A percentile compares a stretch with the other conserved stretches of the same genome.
Evolutionary conservation across 1,140 invertebrate genomes (phyloP).

Genomic region (Stegodyphus dumicola): DNA sequence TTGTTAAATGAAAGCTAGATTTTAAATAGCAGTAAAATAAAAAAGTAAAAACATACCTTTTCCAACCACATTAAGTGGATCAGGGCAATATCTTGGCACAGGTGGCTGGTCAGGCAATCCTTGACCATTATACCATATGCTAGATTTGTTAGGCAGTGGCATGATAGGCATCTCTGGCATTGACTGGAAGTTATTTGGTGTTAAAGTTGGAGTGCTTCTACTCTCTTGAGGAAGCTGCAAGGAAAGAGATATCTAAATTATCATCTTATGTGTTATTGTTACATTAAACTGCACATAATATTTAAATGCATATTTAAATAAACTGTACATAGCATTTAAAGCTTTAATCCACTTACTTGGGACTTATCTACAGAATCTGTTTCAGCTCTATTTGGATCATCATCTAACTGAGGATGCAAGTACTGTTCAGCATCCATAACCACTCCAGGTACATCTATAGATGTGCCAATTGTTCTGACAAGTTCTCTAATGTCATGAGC

Average conservation of each 20-base stretch:
- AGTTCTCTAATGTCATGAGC: conserved; percentile 89
- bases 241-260: too few relatives aligned
- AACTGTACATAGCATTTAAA: too few relatives aligned
- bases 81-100: conserved; percentile 75
- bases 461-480: conserved; percentile 82
- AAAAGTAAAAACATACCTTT: conserved; percentile 62
- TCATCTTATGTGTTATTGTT: too few relatives aligned
- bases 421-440: conserved; percentile 92
- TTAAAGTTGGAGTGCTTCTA: conserved; percentile 21
- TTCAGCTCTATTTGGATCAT: conserved; percentile 37
- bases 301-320: too few relatives aligned
- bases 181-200: neutral
- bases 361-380: conserved; percentile 52
- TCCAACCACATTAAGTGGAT: conserved; percentile 76
- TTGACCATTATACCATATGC: conserved; percentile 42
- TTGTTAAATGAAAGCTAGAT: too few relatives aligned
- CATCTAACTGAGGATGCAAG: conserved; percentile 79
- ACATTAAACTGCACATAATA: too few relatives aligned
- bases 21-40: too few relatives aligned
- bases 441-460: conserved; percentile 81
- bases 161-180: conserved; percentile 23
- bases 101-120: conserved; percentile 31
- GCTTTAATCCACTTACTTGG: neutral
- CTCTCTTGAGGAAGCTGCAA: conserved; percentile 20
- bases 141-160: conserved; percentile 9